Conservation (phyloP, 1,140 invertebrate genomes). For the Pissodes strobi region DNA sequence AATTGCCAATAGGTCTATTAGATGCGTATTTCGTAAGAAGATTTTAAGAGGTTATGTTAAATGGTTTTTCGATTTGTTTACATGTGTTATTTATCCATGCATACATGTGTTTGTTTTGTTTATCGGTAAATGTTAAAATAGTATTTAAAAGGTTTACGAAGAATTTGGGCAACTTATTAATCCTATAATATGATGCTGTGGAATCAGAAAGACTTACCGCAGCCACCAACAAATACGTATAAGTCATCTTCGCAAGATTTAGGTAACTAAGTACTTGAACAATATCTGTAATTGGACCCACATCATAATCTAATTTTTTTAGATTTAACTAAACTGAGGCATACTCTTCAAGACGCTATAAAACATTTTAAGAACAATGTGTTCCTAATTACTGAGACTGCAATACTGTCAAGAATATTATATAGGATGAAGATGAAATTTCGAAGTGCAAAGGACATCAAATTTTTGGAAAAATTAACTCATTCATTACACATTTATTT, state of each 20-base stretch:
- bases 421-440: constrained; percentile 62
- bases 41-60: no score
- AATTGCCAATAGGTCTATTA: no score
- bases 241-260: constrained; percentile 35
- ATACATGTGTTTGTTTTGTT: no score
- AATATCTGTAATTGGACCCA: background rate
- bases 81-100: no score
- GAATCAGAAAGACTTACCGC: constrained; percentile 45
- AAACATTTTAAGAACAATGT: constrained; percentile 52
- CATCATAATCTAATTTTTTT: constrained; percentile 23
- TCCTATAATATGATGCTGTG: constrained; percentile 42
- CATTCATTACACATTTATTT: constrained; percentile 58
- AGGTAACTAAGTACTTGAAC: constrained; percentile 37
- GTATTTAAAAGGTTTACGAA: no score
- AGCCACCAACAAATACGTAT: constrained; percentile 45
- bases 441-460: constrained; percentile 59
- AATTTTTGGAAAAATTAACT: constrained; percentile 59
- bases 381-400: constrained; percentile 54
- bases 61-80: no score
- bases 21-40: no score
- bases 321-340: constrained; percentile 43
- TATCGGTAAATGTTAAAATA: no score
- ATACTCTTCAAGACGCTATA: constrained; percentile 39
- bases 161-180: no score
- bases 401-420: constrained; percentile 57